A percentile compares a stretch with the other conserved stretches of the same genome.
Evolutionary conservation across 2,797 vertebrate genomes (phyloP).

Genomic region (Silurus lanzhouensis): DNA sequence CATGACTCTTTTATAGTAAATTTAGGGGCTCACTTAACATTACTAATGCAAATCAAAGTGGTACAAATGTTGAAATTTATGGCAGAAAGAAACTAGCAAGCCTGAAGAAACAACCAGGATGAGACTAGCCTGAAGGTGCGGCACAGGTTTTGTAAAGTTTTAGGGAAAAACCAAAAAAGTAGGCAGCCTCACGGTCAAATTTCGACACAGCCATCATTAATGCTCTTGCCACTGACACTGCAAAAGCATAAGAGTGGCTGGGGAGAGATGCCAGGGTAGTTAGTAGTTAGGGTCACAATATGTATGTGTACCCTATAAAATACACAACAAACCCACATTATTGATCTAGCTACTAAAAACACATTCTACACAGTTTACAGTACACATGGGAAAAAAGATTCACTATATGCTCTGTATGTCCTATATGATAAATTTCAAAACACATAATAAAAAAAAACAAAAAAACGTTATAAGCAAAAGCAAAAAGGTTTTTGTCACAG

Average conservation of each 20-base stretch:
- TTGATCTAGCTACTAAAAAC: not conserved
- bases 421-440: not conserved
- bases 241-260: conserved; percentile 36
- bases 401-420: too few relatives aligned
- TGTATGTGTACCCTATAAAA: not conserved
- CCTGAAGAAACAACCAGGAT: conserved; percentile 48
- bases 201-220: conserved; percentile 3
- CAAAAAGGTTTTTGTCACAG: not conserved
- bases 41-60: conserved; percentile 40
- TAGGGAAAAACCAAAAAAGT: not conserved
- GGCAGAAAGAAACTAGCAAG: not conserved
- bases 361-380: not conserved
- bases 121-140: conserved; percentile 51
- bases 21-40: conserved; percentile 12
- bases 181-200: conserved; percentile 4
- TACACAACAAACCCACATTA: not conserved
- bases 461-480: not conserved
- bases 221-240: not conserved
- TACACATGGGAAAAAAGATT: not conserved
- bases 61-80: conserved; percentile 10
- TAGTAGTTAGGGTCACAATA: not conserved
- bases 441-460: not conserved
- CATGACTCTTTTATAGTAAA: not conserved
- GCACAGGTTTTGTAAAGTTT: conserved; percentile 36
- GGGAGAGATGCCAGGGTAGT: not conserved